Conservation (phyloP, 1,140 invertebrate species). For the Zaprionus ghesquierei region DNA sequence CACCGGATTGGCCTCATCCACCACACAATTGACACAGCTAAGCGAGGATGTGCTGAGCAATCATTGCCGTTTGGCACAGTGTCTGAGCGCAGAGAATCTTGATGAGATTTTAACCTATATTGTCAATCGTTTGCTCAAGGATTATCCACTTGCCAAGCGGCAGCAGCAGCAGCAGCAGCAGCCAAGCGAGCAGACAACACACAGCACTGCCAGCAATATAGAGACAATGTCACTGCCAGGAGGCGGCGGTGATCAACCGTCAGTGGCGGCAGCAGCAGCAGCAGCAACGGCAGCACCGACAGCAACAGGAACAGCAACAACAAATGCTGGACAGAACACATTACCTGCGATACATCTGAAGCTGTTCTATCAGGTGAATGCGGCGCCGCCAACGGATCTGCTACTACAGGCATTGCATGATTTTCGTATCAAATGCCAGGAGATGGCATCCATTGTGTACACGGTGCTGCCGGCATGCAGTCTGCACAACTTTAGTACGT, state of each 20-base stretch:
- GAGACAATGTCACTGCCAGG: constrained; percentile 20
- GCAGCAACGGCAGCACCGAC: background rate
- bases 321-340: background rate
- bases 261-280: constrained; percentile 4
- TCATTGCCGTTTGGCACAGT: constrained; percentile 83
- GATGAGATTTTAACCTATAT: constrained; percentile 88
- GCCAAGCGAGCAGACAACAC: constrained; percentile 2
- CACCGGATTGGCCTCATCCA: constrained; percentile 87
- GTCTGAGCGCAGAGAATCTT: constrained; percentile 85
- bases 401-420: constrained; percentile 84
- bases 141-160: constrained; percentile 83
- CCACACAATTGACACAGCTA: constrained; percentile 85
- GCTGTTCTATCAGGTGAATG: constrained; percentile 89
- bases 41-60: constrained; percentile 84
- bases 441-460: constrained; percentile 85
- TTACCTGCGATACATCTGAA: constrained; percentile 87
- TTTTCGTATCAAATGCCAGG: constrained; percentile 83
- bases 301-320: background rate
- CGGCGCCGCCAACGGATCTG: constrained; percentile 84
- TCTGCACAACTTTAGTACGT: constrained; percentile 90
- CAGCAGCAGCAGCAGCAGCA: constrained; percentile 14
- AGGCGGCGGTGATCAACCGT: constrained; percentile 42
- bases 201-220: constrained; percentile 17
- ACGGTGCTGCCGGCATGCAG: constrained; percentile 90
- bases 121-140: constrained; percentile 88